Base-by-base conservation (phyloP, 2,888 invertebrate species). In the Chromoteleia sp. region DNA sequence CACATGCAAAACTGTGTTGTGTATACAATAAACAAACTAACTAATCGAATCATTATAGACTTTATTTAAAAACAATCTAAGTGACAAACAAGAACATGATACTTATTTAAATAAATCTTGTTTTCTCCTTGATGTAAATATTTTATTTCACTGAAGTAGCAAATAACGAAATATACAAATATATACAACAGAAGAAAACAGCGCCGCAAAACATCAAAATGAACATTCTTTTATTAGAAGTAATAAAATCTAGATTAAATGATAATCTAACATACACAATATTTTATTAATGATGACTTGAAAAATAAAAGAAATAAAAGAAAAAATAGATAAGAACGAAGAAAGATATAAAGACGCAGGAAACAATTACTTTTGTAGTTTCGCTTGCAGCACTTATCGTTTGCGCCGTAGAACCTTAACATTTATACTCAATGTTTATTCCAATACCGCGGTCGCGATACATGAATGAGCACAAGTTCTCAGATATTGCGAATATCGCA, bases 401-500 rank as follows among this genome's bases (percentile, higher is more conserved):
- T 63, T 25, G 8, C 33, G n/a, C n/a, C 2, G 10, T 12, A 39
- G 21, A 39, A 29, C 30, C 21, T 36, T 43, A 68, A 56, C 68
- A 56, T 54, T 68, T 29, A 56, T 30, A 21, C 17, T 25, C 50
- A 52, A 52, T 67, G 39, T 67, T 52, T 45, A 17, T 29, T 59
- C 30, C 8, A 29, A 43, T 19, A 33, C 19, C 15, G 39, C 17
- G 36, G 15, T 41, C 33, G 21, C 25, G 25, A 43, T 54, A 30
- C 45, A 48, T 33, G n/a, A 68, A 67, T 54, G 30, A 48, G 48
- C 70, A 12, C 15, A 15, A 17, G 29, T 71, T 29, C 15, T 21
- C 6, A 21, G 19, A 30, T 14, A 61, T 73, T 73, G 61, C 73
- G 61, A 73, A 61, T 61, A 61, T 73, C 73, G 73, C 73, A 73